These are phyloP conservation scores for Ceyx margarethae DNA, from an alignment of 2,113 vertebrate genomes.

Conservation along the genomic window DNA sequence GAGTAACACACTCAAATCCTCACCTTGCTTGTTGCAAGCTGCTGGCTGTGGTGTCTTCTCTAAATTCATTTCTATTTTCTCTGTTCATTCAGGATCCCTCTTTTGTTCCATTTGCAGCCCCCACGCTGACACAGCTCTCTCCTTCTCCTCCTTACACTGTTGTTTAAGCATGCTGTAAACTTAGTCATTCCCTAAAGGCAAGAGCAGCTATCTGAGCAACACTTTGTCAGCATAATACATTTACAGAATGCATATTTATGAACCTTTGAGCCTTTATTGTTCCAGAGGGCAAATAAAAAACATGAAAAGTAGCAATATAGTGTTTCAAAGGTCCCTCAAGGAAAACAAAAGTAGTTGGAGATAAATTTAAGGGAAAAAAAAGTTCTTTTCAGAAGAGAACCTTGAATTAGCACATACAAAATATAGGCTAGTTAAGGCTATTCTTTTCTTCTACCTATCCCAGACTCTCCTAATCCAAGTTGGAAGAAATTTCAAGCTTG, in stretches of 20 bases:
- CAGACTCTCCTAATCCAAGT: not conserved
- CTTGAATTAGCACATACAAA: slow-evolving; percentile 59
- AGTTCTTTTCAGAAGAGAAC: slow-evolving; percentile 65
- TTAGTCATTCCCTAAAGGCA: slow-evolving; percentile 78
- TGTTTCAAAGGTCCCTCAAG: slow-evolving; percentile 84
- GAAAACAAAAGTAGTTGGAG: slow-evolving; percentile 82
- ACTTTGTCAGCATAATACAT: slow-evolving; percentile 87
- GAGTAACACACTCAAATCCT: not conserved
- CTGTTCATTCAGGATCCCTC: not conserved
- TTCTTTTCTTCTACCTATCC: not conserved
- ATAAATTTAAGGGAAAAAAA: slow-evolving; percentile 74
- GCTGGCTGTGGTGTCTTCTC: not conserved
- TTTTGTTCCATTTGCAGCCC: slow-evolving; percentile 60
- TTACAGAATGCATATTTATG: slow-evolving; percentile 88
- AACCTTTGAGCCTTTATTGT: slow-evolving; percentile 86
- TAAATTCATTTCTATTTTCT: slow-evolving; percentile 7
- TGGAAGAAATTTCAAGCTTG: slow-evolving; percentile 60
- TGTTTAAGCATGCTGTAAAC: slow-evolving; percentile 82
- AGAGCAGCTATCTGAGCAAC: slow-evolving; percentile 79
- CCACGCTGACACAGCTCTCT: slow-evolving; percentile 64
- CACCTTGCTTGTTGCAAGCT: not conserved
- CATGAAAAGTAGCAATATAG: slow-evolving; percentile 87
- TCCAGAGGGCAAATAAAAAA: slow-evolving; percentile 87
- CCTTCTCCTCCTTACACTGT: slow-evolving; percentile 30
- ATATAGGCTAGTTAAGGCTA: not conserved